Base-by-base conservation (phyloP, 2,797 vertebrate genomes). In the Chelon labrosus region DNA sequence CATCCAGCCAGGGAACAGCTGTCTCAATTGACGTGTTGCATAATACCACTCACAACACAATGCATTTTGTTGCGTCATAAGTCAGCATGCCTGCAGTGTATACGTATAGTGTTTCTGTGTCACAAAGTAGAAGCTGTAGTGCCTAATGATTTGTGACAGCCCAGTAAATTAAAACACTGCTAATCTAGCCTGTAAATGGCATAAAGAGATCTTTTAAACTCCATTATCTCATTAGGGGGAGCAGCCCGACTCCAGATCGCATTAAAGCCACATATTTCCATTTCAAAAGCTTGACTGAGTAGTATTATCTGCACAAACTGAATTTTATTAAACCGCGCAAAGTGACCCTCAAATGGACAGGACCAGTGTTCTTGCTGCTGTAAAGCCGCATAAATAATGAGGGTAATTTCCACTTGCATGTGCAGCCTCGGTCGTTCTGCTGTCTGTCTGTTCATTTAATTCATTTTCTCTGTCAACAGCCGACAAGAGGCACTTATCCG, bases 211-310 rank as follows among this genome's bases (percentile, higher is more conserved):
- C 65, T 70, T 66, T 64, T 31, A 61, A 73, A 68, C 44, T 31
- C 57, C 65, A 81, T 84, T 70, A 81, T 80, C 69, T 75, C 52
- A 78, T 75, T 75, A 46, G 58, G 73, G 64, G 71, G 67, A 73
- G 20, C 44, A 69, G 37, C 38, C 62, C 47, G 53, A 68, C 44
- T 66, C 38, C 46, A 64, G 69, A 78, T 62, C 61, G 58, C 68
- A 83, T 74, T 79, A 82, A 80, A 80, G 79, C 50, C 64, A 62
- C 37, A 50, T 59, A 85, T 82, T 85, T 81, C 66, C 73, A 80
- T 81, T 77, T 87, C 57, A 82, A 75, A 80, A 61, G 75, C 39
- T 41, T 51, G 35, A 62, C 19, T 50, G 59, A 51, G 67, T 51
- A 58, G 47, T 13, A 42, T 20, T 55, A 53, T 38, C 56, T 51